Conservation (phyloP, 2,888 invertebrate species). For the Lycia hirtaria region DNA sequence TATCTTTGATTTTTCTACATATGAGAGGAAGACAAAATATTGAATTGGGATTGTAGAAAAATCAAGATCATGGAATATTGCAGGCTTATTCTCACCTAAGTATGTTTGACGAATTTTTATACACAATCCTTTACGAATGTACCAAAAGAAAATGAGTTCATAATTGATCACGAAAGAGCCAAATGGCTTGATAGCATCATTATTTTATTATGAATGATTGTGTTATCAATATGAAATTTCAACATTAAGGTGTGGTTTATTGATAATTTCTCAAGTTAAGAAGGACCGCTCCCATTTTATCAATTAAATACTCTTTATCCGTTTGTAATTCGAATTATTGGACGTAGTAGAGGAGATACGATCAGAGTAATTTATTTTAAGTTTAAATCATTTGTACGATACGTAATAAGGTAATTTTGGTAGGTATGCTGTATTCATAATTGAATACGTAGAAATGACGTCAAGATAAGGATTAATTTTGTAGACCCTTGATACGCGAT, state of each 20-base stretch:
- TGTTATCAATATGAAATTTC: conserved; percentile 1
- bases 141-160: not conserved
- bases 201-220: conserved; percentile 1
- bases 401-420: no score
- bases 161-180: not conserved
- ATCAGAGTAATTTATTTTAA: conserved; percentile 10
- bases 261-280: conserved; percentile 11
- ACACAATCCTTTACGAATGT: no score
- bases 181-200: not conserved
- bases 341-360: conserved; percentile 5
- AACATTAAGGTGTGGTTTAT: conserved; percentile 9
- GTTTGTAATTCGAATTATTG: conserved; percentile 13
- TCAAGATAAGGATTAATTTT: conserved; percentile 2
- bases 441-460: not conserved
- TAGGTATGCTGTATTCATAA: conserved; percentile 4
- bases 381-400: conserved; percentile 5
- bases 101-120: not conserved
- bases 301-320: conserved; percentile 18
- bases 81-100: no score
- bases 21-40: no score
- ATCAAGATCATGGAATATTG: no score
- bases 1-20: no score
- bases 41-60: no score
- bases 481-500: not conserved
- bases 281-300: conserved; percentile 17